Base-by-base conservation (phyloP, 2,797 vertebrate genomes). In the Gymnocypris eckloni region DNA sequence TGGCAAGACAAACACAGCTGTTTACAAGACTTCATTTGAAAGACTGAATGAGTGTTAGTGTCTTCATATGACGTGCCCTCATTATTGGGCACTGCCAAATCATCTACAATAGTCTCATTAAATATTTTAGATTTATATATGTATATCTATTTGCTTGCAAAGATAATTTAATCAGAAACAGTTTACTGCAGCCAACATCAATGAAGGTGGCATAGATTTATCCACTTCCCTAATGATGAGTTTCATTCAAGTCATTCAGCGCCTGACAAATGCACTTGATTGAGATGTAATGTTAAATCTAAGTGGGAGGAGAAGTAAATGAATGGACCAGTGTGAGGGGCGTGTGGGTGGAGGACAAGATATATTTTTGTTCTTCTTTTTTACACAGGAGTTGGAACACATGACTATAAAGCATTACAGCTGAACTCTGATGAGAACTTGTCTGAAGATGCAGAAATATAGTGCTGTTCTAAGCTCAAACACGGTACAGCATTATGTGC, bases 1-100 rank as follows among this genome's bases (percentile, higher is more conserved):
- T 90, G 87, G 86, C 41, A 66, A 87, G 50, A 64, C 80, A 77
- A 75, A 88, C 72, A 48, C 73, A 54, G 77, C 39, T 61, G 48
- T 43, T 43, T 56, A 80, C 28, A 79, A 85, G 22, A 52, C 61
- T 75, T 89, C 52, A 87, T 84, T 72, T 79, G 66, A 71, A 79
- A 71, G 76, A 79, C 39, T 73, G 59, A 86, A 75, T 69, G 72
- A 79, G 43, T 28, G 48, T 79, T 84, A 11, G 22, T 86, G 67
- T 73, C 33, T 77, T 41, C 20, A 79, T 39, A 16, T 43, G 13
- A 61, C 20, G 16, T 56, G 18, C 72, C 25, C n/a, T 0, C 28
- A 52, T 11, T 20, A 22, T 7, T 54, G 28, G 16, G 5, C 73
- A 54, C 48, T n/a, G 33, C 3, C 12, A 77, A 56, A 77, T 56